Evolutionary conservation across 2,797 vertebrate genomes (phyloP), one percentile per base, ranked within the genome.

Genomic region (Malurus leucopterus): DNA sequence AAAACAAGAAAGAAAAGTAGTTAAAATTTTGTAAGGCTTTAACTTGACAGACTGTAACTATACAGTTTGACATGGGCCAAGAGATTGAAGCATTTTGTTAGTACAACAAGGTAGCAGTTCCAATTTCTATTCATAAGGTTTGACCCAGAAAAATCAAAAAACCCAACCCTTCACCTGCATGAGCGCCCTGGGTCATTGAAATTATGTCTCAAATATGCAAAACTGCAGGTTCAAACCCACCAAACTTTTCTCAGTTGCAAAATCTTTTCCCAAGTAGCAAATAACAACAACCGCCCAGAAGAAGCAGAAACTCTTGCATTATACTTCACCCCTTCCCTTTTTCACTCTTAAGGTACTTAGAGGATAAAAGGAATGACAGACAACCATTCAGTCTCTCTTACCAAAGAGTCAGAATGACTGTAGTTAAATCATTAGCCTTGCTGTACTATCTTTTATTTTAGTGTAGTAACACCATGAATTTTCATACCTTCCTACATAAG

Each of bases 221-320:
- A 76, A 43, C 18, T 67, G 22, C 29, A 87, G 26, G 7, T 0
- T 69, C 43, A 23, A 85, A 74, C 64, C 43, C 20, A 77, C 27
- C 15, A 70, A 15, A 59, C 21, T 50, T 65, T 81, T 86, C 53
- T 67, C 15, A 40, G 68, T 68, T 91, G 86, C 58, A 73, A 51
- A 92, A 83, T 27, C 24, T 78, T 80, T 86, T 88, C n/a, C 23
- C 24, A 61, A 78, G 65, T 87, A 73, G 32, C 24, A 96, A 93
- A 29, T 23, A 89, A 61, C 11, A 73, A 57, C 8, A 71, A 53
- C 57, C 1, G 0, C 2, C 3, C 1, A 1, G 51, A 88, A 91
- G 41, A 58, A 65, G 49, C 20, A 84, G 67, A 82, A 76, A 68
- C 2, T 40, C 29, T 34, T 69, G 6, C 44, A 44, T 46, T 91